Conservation (phyloP, 2,888 invertebrate species). For the Acanthosoma haemorrhoidale region DNA sequence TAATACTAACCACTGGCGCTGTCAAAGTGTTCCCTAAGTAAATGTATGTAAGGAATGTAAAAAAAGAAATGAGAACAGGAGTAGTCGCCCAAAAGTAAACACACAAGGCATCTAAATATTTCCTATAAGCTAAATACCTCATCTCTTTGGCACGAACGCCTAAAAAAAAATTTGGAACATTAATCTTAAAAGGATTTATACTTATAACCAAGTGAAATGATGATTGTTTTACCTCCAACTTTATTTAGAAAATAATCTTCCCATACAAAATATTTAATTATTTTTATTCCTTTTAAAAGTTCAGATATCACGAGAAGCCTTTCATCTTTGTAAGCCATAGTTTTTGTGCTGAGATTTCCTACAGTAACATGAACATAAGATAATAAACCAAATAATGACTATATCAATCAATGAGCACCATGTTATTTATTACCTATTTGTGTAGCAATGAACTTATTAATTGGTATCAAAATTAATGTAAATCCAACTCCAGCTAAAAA, state of each 20-base stretch:
- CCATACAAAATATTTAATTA: conserved; percentile 90
- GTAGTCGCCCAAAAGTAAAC: conserved; percentile 99
- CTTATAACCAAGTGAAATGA: background rate
- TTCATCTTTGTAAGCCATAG: conserved; percentile 88
- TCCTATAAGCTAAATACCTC: conserved; percentile 71
- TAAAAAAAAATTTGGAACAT: conserved; percentile 45
- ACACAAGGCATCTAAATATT: conserved; percentile 94
- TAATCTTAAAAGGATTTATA: background rate
- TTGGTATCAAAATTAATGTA: conserved; percentile 80
- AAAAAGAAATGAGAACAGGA: conserved; percentile 79
- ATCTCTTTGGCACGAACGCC: conserved; percentile 66
- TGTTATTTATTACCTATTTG: conserved; percentile 77
- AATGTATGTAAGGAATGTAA: conserved; percentile 75
- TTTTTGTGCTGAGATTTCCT: conserved; percentile 63
- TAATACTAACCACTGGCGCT: conserved; percentile 66
- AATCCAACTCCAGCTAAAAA: conserved; percentile 87
- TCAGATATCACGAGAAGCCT: conserved; percentile 84
- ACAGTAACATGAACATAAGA: conserved; percentile 9
- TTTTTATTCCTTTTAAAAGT: conserved; percentile 77
- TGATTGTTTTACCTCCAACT: conserved; percentile 55
- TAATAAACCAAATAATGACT: conserved; percentile 1
- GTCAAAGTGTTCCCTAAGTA: conserved; percentile 71
- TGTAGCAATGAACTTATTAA: conserved; percentile 83
- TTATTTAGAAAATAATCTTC: conserved; percentile 75
- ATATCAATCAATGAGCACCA: conserved; percentile 20